These are phyloP conservation scores for Rhynchopsitta pachyrhyncha DNA, from an alignment of 2,113 vertebrate species.

Conservation along the genomic window DNA sequence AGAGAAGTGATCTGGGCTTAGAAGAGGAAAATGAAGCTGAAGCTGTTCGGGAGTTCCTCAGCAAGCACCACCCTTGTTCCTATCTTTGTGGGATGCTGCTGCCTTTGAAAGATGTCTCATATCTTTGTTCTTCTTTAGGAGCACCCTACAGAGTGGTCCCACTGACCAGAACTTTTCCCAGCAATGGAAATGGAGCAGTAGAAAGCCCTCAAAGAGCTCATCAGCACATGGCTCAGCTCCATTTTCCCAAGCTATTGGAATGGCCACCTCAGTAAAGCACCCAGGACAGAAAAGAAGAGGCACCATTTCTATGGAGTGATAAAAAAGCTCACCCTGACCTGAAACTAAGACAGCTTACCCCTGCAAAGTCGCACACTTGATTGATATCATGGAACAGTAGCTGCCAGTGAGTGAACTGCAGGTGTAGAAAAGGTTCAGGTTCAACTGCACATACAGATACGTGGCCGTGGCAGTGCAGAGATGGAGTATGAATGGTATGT, in stretches of 20 bases:
- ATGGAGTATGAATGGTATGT: neutral
- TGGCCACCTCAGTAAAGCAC: neutral
- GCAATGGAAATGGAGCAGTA: neutral
- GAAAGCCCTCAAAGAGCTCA: neutral
- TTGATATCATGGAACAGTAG: neutral
- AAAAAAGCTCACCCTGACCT: neutral
- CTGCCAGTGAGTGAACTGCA: neutral
- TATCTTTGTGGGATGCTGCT: neutral
- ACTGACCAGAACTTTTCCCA: neutral
- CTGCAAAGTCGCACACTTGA: neutral
- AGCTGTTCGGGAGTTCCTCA: neutral
- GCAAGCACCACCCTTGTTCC: neutral
- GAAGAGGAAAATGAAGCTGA: neutral
- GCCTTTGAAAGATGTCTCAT: neutral
- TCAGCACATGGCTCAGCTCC: accelerated
- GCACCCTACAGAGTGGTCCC: neutral
- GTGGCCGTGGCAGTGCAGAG: accelerated
- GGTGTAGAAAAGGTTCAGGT: neutral
- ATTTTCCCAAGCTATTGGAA: neutral
- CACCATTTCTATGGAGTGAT: neutral
- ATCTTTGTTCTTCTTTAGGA: neutral
- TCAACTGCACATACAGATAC: neutral
- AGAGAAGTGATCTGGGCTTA: neutral
- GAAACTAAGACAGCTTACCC: neutral
- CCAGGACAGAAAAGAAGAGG: neutral